These are phyloP conservation scores for Sthenelais limicola DNA, from an alignment of 2,888 invertebrate genomes.

Conservation along the genomic window DNA sequence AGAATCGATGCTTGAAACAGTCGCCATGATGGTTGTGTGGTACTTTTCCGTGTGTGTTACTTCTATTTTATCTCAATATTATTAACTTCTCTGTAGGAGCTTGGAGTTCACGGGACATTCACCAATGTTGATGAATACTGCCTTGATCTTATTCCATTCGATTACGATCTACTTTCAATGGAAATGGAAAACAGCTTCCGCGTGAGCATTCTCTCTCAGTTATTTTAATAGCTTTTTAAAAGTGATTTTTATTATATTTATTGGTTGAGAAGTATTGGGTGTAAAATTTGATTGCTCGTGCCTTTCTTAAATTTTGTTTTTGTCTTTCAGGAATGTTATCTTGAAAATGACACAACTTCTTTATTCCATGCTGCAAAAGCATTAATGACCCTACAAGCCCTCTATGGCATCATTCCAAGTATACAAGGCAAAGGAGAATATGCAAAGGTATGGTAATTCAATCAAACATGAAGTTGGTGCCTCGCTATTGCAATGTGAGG, in stretches of 20 bases:
- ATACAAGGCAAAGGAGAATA: conserved; percentile 92
- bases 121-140: conserved; percentile 86
- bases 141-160: conserved; percentile 91
- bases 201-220: conserved; percentile 52
- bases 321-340: conserved; percentile 80
- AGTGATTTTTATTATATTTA: not conserved
- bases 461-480: too few relatives aligned
- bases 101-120: conserved; percentile 85
- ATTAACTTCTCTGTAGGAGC: conserved; percentile 75
- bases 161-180: conserved; percentile 93
- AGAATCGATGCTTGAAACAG: too few relatives aligned
- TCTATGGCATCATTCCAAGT: conserved; percentile 91
- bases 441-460: conserved; percentile 79
- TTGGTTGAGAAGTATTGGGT: too few relatives aligned
- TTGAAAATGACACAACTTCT: conserved; percentile 91
- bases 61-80: too few relatives aligned
- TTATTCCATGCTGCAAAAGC: conserved; percentile 91
- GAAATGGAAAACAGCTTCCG: conserved; percentile 82
- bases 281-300: too few relatives aligned
- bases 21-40: too few relatives aligned
- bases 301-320: not conserved
- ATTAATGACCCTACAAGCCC: conserved; percentile 85
- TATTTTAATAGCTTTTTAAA: conserved; percentile 10
- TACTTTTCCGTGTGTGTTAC: too few relatives aligned
- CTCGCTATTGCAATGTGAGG: too few relatives aligned